Conservation (phyloP, 2,888 invertebrate genomes). For the Noctua fimbriata region DNA sequence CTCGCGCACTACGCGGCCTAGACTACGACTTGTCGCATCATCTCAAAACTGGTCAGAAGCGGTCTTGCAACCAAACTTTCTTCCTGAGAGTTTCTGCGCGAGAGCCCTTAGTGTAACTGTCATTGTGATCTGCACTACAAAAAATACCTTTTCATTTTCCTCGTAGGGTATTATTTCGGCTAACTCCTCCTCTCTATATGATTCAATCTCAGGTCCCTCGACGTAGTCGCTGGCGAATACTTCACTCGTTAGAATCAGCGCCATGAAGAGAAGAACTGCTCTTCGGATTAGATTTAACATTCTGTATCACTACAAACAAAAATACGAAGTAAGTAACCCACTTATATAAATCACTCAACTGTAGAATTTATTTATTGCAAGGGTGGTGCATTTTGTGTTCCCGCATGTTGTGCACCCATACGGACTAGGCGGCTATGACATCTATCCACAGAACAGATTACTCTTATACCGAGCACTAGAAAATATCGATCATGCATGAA, state of each 20-base stretch:
- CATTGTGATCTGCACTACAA: neutral
- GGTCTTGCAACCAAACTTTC: neutral
- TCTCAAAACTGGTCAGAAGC: neutral
- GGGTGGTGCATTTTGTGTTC: neutral
- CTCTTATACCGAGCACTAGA: conserved; percentile 16
- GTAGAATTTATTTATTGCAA: conserved; percentile 4
- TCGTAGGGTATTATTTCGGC: conserved; percentile 55
- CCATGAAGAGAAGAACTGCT: conserved; percentile 43
- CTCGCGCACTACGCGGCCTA: neutral
- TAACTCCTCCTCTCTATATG: conserved; percentile 50
- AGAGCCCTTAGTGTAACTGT: neutral
- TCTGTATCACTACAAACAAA: conserved; percentile 42
- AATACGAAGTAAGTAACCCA: neutral
- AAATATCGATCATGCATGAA: conserved; percentile 26
- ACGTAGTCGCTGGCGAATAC: conserved; percentile 36
- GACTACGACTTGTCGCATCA: neutral
- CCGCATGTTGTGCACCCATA: neutral
- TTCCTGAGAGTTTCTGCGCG: neutral
- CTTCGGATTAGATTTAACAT: conserved; percentile 47
- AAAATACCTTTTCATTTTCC: conserved; percentile 69
- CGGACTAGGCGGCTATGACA: neutral
- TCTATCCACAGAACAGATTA: neutral
- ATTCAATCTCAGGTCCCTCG: conserved; percentile 25
- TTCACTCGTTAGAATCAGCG: conserved; percentile 41
- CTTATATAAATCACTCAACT: neutral